Base-by-base conservation (phyloP, 2,888 invertebrate species). In the Trimorus sp. region DNA sequence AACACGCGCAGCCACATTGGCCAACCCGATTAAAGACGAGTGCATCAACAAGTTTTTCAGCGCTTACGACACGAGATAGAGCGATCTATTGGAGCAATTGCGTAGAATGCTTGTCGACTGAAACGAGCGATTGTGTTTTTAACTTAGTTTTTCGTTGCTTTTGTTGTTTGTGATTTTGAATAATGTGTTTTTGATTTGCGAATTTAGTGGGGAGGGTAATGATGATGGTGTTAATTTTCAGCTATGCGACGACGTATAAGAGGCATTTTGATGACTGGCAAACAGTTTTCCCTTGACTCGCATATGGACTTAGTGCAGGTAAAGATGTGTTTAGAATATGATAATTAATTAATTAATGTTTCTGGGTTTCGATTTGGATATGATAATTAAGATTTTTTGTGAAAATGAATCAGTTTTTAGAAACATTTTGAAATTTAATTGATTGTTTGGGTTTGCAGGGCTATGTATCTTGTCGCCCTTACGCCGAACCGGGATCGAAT, bases 281-380 rank as follows among this genome's bases (percentile, higher is more conserved):
- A 97, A 92, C 97, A 97, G 92, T 97, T 96, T 91, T 98, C 97
- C 0, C 92, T 98, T 86, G 98, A 98, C 92, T 98, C 98, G 0
- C 95, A 97, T 88, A 95, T 98, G 94, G 98, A 98, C 90, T 94
- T 98, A 89, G 97, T 97, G 51, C 96, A 96, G 89, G 96, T 88
- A 65, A 84, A n/a, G 9, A 45, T 2, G 6, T 45, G 9, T 45
- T 45, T 12, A 4, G 1, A 2, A 12, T 45, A 12, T 45, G 9
- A 45, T 38, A 53, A 58, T n/a, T n/a, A n/a, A n/a, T n/a, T n/a
- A n/a, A n/a, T n/a, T n/a, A n/a, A n/a, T n/a, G n/a, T n/a, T n/a
- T n/a, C n/a, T n/a, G n/a, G n/a, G n/a, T 62, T 16, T 53, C 53
- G n/a, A 48, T 48, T 48, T 48, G 11, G n/a, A 48, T 48, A 12